Evolutionary conservation across 2,113 vertebrate genomes (phyloP), one percentile per base, ranked within the genome.

Genomic region (Taurulus bubalis): DNA sequence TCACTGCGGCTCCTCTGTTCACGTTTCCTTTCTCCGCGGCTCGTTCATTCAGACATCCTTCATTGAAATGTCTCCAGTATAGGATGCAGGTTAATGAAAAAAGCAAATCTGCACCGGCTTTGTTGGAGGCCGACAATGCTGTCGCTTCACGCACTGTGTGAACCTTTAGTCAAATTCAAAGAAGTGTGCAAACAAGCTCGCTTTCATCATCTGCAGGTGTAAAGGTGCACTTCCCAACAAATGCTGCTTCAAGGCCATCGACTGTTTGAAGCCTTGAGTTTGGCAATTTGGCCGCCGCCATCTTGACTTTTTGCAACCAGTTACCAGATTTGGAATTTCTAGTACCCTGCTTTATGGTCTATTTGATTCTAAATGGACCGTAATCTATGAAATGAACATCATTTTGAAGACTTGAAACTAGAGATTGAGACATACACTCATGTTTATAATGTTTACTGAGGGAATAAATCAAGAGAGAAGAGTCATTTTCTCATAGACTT

Each of bases 61-160:
- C 53, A 55, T 76, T 68, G 47, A 83, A 82, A 82, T 30, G 30
- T 76, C 42, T 51, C 15, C n/a, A 42, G 18, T 63, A 38, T 16
- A 69, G 28, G 60, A 64, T 63, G 18, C 58, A 75, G 75, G 66
- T 85, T 84, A 74, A 83, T 87, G 55, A 70, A 12, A 14, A n/a
- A n/a, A 82, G 34, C 49, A 67, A 42, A 67, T 11, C 76, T 62
- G 71, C 34, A 28, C 38, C 51, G 38, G 75, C 79, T 59, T 71
- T 83, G 80, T 71, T n/a, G 75, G 53, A 82, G 8, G 28, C 11
- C 1, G 38, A 77, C 60, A 78, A 59, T 47, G 18, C 9, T 2
- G 6, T 14, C 47, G 11, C 20, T 59, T 71, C 56, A 5, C 6
- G 22, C 53, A 72, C 18, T 18, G 64, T 40, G 36, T 66, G 53